These are phyloP conservation scores for Sus cebifrons DNA, from an alignment of 2,797 vertebrate species.

Conservation along the genomic window DNA sequence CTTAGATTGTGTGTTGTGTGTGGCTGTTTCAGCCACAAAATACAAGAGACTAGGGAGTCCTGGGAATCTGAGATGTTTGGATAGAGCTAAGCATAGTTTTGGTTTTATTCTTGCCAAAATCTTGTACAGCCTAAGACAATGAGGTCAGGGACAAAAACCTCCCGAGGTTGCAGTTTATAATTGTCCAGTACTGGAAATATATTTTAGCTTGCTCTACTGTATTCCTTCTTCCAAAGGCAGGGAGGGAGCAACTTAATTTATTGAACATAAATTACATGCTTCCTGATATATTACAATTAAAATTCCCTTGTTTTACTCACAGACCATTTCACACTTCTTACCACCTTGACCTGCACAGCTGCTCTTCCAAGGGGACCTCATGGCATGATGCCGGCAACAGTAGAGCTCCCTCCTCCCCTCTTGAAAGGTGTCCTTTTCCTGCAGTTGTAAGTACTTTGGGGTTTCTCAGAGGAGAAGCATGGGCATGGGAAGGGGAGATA, in stretches of 20 bases:
- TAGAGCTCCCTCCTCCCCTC: background rate
- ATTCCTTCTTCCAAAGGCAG: background rate
- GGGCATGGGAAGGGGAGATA: background rate
- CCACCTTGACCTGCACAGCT: background rate
- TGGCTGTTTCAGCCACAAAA: background rate
- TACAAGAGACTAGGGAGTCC: background rate
- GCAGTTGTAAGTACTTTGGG: background rate
- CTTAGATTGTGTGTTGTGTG: background rate
- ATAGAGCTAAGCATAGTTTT: background rate
- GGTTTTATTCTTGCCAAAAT: constrained; percentile 27
- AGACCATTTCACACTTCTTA: background rate
- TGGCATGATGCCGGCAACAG: background rate
- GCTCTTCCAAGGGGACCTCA: background rate
- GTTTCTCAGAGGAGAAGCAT: background rate
- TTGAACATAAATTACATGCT: background rate
- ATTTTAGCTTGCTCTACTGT: constrained; percentile 22
- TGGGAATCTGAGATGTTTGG: background rate
- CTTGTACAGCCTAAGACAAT: background rate
- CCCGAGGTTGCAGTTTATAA: background rate
- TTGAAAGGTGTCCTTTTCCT: background rate
- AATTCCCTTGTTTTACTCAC: background rate
- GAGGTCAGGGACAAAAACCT: background rate
- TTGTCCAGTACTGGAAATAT: background rate
- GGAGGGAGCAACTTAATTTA: background rate
- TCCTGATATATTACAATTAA: background rate